A percentile compares a stretch with the other conserved stretches of the same genome.
Evolutionary conservation across 1,140 invertebrate species (phyloP).

Genomic region (Leucophenga varia): DNA sequence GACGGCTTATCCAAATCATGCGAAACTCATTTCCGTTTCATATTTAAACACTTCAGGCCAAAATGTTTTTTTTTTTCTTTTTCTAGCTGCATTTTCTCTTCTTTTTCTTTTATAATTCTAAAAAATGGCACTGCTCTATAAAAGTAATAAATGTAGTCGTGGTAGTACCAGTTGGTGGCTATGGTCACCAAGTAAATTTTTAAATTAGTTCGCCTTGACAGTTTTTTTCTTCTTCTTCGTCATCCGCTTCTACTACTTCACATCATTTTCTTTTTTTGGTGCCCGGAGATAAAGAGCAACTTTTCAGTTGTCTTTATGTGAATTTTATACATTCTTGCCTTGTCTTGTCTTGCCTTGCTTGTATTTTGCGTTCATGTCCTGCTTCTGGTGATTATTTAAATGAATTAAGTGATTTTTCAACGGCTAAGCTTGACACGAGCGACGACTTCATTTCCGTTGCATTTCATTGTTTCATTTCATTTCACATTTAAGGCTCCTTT

Average conservation of each 20-base stretch:
- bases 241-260: no score
- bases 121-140: no score
- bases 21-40: conserved; percentile 52
- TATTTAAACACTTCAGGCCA: conserved; percentile 53
- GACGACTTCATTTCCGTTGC: conserved; percentile 45
- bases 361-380: conserved; percentile 31
- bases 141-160: conserved; percentile 34
- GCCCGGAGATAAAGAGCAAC: conserved; percentile 10
- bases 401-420: conserved; percentile 54
- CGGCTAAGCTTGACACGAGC: conserved; percentile 45
- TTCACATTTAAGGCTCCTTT: no score
- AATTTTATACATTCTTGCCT: no score
- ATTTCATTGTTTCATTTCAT: no score
- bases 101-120: conserved; percentile 33
- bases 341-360: conserved; percentile 25
- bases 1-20: conserved; percentile 3
- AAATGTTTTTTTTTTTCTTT: conserved; percentile 43
- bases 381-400: conserved; percentile 48
- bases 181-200: conserved; percentile 51
- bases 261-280: neutral
- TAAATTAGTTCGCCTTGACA: conserved; percentile 43
- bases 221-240: neutral
- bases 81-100: conserved; percentile 22
- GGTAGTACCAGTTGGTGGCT: conserved; percentile 27
- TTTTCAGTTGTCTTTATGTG: conserved; percentile 21